A percentile compares a stretch with the other conserved stretches of the same genome.
phyloP scores from a whole-genome alignment of 2,888 invertebrate genomes.

The Lampropteryx suffumata region DNA sequence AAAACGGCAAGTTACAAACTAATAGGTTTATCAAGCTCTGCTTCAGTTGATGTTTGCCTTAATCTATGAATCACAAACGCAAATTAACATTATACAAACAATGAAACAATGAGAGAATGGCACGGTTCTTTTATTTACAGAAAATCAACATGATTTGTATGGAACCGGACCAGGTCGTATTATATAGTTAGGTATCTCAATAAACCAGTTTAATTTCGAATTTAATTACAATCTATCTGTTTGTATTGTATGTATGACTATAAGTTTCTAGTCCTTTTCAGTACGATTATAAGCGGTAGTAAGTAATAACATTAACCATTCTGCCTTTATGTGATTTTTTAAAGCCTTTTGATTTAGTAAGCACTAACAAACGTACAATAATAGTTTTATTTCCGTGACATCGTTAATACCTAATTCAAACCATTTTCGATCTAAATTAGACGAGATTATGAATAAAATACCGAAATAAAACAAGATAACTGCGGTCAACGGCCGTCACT shows the following conservation, averaged over 20 bases:
- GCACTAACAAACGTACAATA: no score
- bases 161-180: constrained; percentile 9
- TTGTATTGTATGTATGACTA: no score
- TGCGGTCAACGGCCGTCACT: constrained; percentile 35
- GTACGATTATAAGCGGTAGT: no score
- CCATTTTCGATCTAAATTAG: constrained; percentile 19
- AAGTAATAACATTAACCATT: no score
- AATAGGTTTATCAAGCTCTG: constrained; percentile 1
- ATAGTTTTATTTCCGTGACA: not conserved
- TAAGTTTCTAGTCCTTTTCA: no score
- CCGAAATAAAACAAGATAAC: constrained; percentile 32
- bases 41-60: not conserved
- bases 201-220: not conserved
- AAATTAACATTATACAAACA: constrained; percentile 25
- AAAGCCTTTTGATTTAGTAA: no score
- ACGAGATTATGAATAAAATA: constrained; percentile 21
- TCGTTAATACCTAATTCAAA: no score
- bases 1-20: not conserved
- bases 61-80: constrained; percentile 18
- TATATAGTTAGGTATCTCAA: not conserved
- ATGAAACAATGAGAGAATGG: constrained; percentile 22
- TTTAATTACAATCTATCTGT: no score
- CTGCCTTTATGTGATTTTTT: no score
- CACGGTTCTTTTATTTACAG: constrained; percentile 21
- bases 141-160: constrained; percentile 13